Conservation (phyloP, 2,797 vertebrate species). For the Pangasius larnaudii region DNA sequence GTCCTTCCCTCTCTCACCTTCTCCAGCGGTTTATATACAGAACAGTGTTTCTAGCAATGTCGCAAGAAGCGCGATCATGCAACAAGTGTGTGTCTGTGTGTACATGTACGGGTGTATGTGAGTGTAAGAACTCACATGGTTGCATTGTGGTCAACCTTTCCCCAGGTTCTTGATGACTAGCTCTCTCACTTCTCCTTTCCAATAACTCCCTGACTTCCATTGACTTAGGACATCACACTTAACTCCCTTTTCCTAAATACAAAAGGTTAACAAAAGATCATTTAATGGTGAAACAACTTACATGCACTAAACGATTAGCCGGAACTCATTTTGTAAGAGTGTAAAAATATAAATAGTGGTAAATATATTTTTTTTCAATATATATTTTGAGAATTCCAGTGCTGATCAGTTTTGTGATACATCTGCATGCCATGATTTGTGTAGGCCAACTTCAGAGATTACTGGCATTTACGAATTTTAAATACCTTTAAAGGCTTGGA, state of each 20-base stretch:
- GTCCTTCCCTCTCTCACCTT: slow-evolving; percentile 25
- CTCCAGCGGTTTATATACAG: slow-evolving; percentile 28
- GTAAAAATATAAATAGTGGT: not conserved
- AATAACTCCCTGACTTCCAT: slow-evolving; percentile 55
- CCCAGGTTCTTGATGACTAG: slow-evolving; percentile 62
- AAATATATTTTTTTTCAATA: not conserved
- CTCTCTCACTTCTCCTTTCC: slow-evolving; percentile 63
- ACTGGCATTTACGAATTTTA: not conserved
- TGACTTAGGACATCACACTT: slow-evolving; percentile 35
- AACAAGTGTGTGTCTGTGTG: slow-evolving; percentile 46
- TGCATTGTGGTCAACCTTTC: slow-evolving; percentile 59
- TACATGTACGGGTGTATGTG: slow-evolving; percentile 33
- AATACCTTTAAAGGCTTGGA: not conserved
- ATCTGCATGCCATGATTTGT: not conserved
- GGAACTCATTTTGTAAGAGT: not conserved
- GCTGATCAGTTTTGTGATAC: not conserved
- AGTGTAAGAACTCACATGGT: slow-evolving; percentile 56
- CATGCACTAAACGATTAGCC: not conserved
- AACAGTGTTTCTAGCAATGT: slow-evolving; percentile 44
- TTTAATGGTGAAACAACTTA: not conserved
- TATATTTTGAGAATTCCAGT: not conserved
- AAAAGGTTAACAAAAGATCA: slow-evolving; percentile 12
- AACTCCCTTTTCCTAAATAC: not conserved
- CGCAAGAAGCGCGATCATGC: slow-evolving; percentile 55
- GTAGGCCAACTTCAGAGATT: not conserved